Conservation (phyloP, 2,113 vertebrate genomes). For the Esox niger region DNA sequence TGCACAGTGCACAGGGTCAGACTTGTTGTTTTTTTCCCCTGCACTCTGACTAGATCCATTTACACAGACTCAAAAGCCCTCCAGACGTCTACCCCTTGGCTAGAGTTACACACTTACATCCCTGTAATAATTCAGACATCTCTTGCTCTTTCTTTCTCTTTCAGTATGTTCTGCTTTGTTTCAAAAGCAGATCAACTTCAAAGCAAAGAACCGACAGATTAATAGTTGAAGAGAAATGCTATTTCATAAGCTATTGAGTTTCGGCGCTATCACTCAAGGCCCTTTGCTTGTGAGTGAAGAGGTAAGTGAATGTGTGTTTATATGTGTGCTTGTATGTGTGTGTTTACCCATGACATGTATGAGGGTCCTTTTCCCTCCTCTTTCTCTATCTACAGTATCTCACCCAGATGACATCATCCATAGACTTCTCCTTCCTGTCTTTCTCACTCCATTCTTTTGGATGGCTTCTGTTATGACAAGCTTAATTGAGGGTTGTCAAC, state of each 20-base stretch:
- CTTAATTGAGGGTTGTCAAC: slow-evolving; percentile 81
- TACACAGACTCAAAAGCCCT: slow-evolving; percentile 66
- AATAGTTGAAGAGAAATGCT: slow-evolving; percentile 63
- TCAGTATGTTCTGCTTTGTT: slow-evolving; percentile 59
- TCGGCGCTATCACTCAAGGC: slow-evolving; percentile 50
- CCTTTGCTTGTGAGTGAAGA: slow-evolving; percentile 38
- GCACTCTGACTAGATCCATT: slow-evolving; percentile 63
- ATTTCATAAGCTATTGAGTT: slow-evolving; percentile 65
- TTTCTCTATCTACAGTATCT: no score
- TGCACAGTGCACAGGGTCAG: slow-evolving; percentile 60
- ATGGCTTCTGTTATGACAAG: slow-evolving; percentile 79
- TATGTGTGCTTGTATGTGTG: neutral
- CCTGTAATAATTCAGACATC: slow-evolving; percentile 69
- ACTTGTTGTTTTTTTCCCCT: slow-evolving; percentile 60
- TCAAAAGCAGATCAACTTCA: slow-evolving; percentile 70
- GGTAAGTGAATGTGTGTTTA: slow-evolving; percentile 1
- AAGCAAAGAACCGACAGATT: slow-evolving; percentile 67
- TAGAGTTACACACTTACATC: slow-evolving; percentile 67
- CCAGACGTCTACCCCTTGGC: slow-evolving; percentile 37
- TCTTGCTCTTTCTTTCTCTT: slow-evolving; percentile 38
- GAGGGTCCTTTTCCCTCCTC: slow-evolving; percentile 33
- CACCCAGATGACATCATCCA: slow-evolving; percentile 69
- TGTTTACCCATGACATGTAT: slow-evolving; percentile 63
- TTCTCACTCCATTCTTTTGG: slow-evolving; percentile 48
- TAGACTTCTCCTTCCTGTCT: slow-evolving; percentile 68